Evolutionary conservation across 2,888 invertebrate species (phyloP), one percentile per base, ranked within the genome.

Genomic region (Melanophora roralis): DNA sequence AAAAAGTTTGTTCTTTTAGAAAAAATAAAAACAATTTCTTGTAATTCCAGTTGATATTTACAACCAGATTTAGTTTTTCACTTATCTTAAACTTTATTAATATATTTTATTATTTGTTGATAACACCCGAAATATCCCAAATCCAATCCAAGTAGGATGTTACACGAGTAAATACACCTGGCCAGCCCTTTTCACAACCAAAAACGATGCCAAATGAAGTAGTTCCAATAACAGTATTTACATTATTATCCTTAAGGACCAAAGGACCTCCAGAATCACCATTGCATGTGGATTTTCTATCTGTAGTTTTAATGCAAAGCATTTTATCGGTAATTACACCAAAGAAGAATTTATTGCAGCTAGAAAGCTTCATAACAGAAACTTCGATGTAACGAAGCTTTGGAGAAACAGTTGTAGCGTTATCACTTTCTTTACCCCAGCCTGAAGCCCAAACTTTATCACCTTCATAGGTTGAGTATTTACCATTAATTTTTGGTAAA

Each of bases 231-330:
- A 89, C 67, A 16, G 78, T 83, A 2, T 83, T 76, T 1, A 49
- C 32, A 38, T 67, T 81, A 7, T 82, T 84, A 64, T 86, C 86
- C 1, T 51, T 75, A 12, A 84, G 47, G 0, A 88, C 84, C 73
- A 89, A 77, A 4, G 89, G 89, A 43, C 89, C 89, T 53, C 89
- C 88, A 49, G 89, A 89, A 64, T 89, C 89, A 11, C 89, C 88
- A 81, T 85, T 86, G 81, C 89, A 89, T 11, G 84, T 87, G 40
- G 90, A 89, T 74, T 85, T 86, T 27, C 88, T 87, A 4, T 81
- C 83, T 49, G 83, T 83, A 36, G 89, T 89, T 68, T 85, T 86
- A 21, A 89, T 88, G 83, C 91, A 91, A 43, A 91, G 87, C 79
- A 83, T 81, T 0, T 82, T 78, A 3, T 83, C 75, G 45, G 60